These are phyloP conservation scores for Tyrannus savana DNA, from an alignment of 2,113 vertebrate species.

Conservation along the genomic window DNA sequence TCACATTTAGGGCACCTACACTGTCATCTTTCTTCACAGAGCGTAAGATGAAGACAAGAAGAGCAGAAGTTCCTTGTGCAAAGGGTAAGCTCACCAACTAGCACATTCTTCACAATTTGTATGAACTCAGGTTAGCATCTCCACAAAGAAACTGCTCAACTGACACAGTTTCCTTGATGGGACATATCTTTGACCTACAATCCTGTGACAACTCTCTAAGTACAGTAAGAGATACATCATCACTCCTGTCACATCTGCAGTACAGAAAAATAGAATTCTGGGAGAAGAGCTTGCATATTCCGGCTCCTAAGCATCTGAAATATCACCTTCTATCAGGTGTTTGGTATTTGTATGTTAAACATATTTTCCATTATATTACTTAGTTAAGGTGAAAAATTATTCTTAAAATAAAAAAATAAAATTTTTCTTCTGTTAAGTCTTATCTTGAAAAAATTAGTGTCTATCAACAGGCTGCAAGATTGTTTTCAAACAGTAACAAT, in stretches of 20 bases:
- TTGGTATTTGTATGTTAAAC: background rate
- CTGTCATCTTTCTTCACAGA: background rate
- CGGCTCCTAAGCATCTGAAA: background rate
- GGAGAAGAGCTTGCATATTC: background rate
- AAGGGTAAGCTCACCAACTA: background rate
- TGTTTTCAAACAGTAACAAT: background rate
- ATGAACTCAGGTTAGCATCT: background rate
- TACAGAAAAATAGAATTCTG: background rate
- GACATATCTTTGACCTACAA: background rate
- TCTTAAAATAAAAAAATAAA: background rate
- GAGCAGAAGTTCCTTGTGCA: background rate
- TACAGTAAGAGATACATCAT: background rate
- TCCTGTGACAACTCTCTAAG: background rate
- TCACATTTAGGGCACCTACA: background rate
- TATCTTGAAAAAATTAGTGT: background rate
- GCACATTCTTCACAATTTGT: background rate
- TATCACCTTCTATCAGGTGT: background rate
- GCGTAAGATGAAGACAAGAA: background rate
- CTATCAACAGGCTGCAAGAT: background rate
- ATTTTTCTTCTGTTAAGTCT: background rate
- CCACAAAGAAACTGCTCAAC: background rate
- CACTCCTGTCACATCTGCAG: background rate
- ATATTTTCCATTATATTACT: background rate
- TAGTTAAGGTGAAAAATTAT: background rate
- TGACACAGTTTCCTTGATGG: background rate